Evolutionary conservation across 2,797 vertebrate species (phyloP), one percentile per base, ranked within the genome.

Genomic region (Hydrophis major): DNA sequence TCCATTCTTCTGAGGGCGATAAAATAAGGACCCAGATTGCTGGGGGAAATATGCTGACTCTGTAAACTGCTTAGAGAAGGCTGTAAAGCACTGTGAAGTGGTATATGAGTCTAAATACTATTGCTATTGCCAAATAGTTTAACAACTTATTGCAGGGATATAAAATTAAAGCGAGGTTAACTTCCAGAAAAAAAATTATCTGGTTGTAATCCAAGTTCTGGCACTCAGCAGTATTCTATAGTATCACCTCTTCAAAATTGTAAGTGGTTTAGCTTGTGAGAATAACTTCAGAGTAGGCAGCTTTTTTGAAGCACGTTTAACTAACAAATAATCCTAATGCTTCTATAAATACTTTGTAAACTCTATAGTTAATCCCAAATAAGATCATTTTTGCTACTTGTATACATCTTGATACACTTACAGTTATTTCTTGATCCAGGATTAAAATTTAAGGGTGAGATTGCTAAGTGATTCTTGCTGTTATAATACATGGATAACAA

Each of bases 311-410:
- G 18, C 27, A 5, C 27, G 12, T 88, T 93, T 86, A 91, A 18
- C 69, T 47, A 55, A 93, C 42, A 18, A 91, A 91, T 89, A 55
- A 90, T 61, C 59, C 20, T 27, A 88, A 86, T 94, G 1, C 47
- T 94, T 2, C 0, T 90, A 91, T 55, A 89, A 93, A 94, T 61
- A 53, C 22, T 69, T 57, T 94, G 93, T 95, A 93, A 96, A 94
- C 96, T 95, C 90, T 55, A 83, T 89, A 59, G 87, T 96, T 96
- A 96, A 95, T 95, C 86, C 89, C 2, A 8, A 55, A 93, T 95
- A 94, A 95, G 94, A 94, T 89, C 93, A 87, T 60, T 50, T 87
- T 94, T 94, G 93, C 93, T 95, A 92, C 91, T 57, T 93, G 22
- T 27, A n/a, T 61, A 93, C 93, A 50, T 94, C 93, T 94, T 57